Evolutionary conservation across 92 coral and sea anemone genomes (phyloP), one percentile per base, ranked within the genome.

Genomic region (Phymanthus crucifer): DNA sequence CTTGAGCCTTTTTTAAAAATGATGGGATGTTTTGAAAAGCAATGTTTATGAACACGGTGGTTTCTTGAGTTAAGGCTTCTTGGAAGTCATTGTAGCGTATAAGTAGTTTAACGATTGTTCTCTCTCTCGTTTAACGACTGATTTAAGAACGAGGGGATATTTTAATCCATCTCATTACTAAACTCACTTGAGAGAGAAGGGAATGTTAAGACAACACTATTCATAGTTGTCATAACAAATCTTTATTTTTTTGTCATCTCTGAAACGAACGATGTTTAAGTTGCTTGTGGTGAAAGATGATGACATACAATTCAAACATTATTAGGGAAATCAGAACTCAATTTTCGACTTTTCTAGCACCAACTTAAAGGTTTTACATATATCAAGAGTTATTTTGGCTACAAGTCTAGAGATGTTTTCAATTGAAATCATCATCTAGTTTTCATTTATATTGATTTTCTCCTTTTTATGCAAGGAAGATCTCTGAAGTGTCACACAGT

Each of bases 91-190:
- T 21, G 29, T 21, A 21, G 31, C 27, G 21, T 54, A 54, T 54
- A 21, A 54, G 27, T 54, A 54, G 64, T 54, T 54, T 54, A 54
- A 54, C 64, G 64, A 54, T 54, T 8, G 10, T 50, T n/a, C 5
- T 21, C n/a, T 21, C 64, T 54, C n/a, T 54, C 64, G 64, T 54
- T 54, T 24, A 54, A 54, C 64, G 64, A 54, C 27, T 54, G 64
- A 54, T 54, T 54, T 14, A 24, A 29, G 64, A 24, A 54, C n/a
- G 64, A 11, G 64, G 27, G 6, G 21, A 14, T 54, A 21, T 11
- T 3, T 24, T 54, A 6, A 50, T 7, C 10, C 27, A 21, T 21
- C 64, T 54, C 21, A 50, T 12, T 17, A n/a, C 57, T 50, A 14
- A 17, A 54, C 24, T 21, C 8, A 54, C 24, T 21, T 21, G 27